Evolutionary conservation across 1,140 invertebrate genomes (phyloP).

Genomic region (Luehdorfia chinensis): DNA sequence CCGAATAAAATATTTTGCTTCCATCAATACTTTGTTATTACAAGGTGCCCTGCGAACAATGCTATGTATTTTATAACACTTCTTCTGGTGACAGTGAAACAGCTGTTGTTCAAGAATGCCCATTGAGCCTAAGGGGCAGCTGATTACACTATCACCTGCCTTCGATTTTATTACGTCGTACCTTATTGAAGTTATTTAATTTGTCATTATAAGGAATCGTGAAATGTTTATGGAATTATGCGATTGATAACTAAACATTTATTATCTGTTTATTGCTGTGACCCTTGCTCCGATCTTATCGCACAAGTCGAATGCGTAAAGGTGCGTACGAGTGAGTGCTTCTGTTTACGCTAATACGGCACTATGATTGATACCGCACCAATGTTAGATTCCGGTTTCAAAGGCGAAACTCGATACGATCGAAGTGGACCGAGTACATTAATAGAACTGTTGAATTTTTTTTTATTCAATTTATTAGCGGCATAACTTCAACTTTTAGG

Average conservation of each 20-base stretch:
- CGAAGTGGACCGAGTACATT: no score
- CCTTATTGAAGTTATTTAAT: slow-evolving; percentile 3
- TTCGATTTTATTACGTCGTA: background rate
- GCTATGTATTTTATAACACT: slow-evolving; percentile 26
- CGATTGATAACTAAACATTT: background rate
- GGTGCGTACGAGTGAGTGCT: no score
- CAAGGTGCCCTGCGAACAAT: slow-evolving; percentile 25
- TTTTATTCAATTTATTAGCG: no score
- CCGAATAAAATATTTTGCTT: slow-evolving; percentile 2
- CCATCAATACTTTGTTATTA: slow-evolving; percentile 20
- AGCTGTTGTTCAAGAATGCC: slow-evolving; percentile 17
- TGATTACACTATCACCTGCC: background rate
- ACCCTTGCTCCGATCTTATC: no score
- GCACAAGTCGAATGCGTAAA: no score
- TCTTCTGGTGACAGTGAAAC: slow-evolving; percentile 11
- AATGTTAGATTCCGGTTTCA: no score
- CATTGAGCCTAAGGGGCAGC: background rate
- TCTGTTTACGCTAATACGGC: no score
- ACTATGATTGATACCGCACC: no score
- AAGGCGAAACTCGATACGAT: no score
- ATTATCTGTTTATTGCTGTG: slow-evolving; percentile 5
- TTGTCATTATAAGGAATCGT: background rate
- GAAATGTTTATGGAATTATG: slow-evolving; percentile 1
- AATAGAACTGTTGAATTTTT: no score
- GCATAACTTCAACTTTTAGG: no score